Percentiles rank a stretch among this genome's conserved stretches.
Evolutionary conservation across 1,140 invertebrate genomes (phyloP).

Genomic region (Bombus turneri): DNA sequence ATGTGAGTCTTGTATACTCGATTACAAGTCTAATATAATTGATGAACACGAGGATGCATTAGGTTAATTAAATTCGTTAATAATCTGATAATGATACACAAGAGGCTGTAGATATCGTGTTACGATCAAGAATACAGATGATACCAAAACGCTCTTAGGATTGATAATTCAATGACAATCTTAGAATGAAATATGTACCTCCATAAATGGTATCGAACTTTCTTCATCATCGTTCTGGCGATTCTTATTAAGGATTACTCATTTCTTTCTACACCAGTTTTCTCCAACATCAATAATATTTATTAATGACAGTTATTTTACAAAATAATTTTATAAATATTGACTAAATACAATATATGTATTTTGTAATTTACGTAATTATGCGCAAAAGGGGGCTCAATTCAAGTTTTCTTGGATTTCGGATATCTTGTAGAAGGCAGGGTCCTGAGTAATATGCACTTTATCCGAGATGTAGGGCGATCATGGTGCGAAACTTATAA

Average conservation of each 20-base stretch:
- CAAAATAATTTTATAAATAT: too few species aligned
- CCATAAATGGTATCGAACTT: not conserved
- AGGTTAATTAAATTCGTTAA: conserved; percentile 42
- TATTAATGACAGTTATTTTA: too few species aligned
- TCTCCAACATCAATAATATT: too few species aligned
- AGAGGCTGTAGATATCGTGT: not conserved
- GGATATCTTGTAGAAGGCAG: too few species aligned
- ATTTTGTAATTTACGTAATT: too few species aligned
- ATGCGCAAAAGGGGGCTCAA: rapidly evolving
- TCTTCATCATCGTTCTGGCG: too few species aligned
- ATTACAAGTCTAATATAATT: not conserved
- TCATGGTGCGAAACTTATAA: too few species aligned
- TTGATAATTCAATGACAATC: not conserved
- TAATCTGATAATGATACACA: not conserved
- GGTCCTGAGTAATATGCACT: too few species aligned
- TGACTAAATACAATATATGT: not conserved
- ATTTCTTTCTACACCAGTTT: too few species aligned
- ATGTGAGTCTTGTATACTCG: too few species aligned
- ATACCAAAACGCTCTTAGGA: not conserved
- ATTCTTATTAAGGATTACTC: not conserved
- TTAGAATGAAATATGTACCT: not conserved
- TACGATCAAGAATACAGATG: not conserved
- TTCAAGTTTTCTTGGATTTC: too few species aligned
- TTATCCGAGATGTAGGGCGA: too few species aligned
- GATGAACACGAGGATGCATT: conserved; percentile 4